phyloP scores from a whole-genome alignment of 2,797 vertebrate species.

The Peromyscus melanophrys region DNA sequence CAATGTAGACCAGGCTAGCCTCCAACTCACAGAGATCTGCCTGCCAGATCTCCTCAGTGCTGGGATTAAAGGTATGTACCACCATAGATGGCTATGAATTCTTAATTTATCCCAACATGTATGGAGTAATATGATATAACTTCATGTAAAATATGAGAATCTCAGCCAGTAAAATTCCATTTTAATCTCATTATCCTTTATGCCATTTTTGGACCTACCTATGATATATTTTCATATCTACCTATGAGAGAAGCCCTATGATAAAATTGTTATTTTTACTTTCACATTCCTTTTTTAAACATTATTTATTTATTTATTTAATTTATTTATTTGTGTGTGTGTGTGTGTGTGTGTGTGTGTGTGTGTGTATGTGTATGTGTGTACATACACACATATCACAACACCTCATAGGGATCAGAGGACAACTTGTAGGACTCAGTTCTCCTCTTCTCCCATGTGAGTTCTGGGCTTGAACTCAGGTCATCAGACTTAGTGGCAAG shows the following conservation, averaged over 20 bases:
- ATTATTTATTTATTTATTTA: too few species aligned
- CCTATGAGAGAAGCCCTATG: not conserved
- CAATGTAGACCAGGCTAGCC: not conserved
- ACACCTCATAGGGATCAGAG: not conserved
- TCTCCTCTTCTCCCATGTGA: not conserved
- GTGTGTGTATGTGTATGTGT: not conserved
- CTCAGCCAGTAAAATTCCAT: not conserved
- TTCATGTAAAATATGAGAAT: not conserved
- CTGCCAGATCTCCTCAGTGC: not conserved
- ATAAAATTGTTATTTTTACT: not conserved
- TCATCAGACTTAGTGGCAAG: not conserved
- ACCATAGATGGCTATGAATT: not conserved
- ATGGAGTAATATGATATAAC: not conserved
- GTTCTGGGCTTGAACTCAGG: not conserved
- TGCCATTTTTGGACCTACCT: constrained; percentile 12
- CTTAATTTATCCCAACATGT: not conserved
- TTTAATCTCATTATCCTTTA: not conserved
- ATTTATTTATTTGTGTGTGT: not conserved
- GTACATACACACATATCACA: not conserved
- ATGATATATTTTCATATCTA: not conserved
- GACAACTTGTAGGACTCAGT: not conserved
- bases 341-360: not conserved
- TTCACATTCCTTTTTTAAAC: not conserved
- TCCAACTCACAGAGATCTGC: not conserved
- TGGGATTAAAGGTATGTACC: not conserved